Evolutionary conservation across 2,797 vertebrate genomes (phyloP), one percentile per base, ranked within the genome.

Genomic region (Labeo calbasu): DNA sequence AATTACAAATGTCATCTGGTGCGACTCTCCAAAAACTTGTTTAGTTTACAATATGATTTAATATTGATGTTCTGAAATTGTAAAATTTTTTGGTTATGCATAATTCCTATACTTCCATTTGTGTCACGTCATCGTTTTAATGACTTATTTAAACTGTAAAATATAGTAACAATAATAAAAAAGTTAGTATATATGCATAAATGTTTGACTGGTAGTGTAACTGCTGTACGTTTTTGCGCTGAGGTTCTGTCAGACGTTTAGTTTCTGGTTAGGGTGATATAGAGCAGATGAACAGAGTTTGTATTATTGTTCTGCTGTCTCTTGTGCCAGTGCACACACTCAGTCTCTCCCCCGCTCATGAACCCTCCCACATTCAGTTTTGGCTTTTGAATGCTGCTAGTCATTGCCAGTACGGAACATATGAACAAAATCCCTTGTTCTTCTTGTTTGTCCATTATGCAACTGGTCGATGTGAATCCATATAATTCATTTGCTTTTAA

Each of bases 391-490:
- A 92, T 87, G 87, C 81, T 76, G 88, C 86, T 88, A 88, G 88
- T 92, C 89, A 88, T 87, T 90, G 88, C 86, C 89, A 87, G 89
- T 87, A 81, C 90, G 86, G 87, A 91, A 91, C 90, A 91, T 85
- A 89, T 88, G 89, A 92, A 88, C 91, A 91, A 90, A 90, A 87
- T 88, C 43, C 86, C 90, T 93, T 79, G 75, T 87, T 77, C 73
- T 59, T 63, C 23, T 92, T 85, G 87, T 76, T 77, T 68, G 76
- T 91, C 48, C 92, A 92, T 92, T 87, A 90, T 55, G 68, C 82
- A 84, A 86, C 85, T 83, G 89, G 81, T 83, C 83, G 78, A 68
- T 50, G 21, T 82, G 87, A 92, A 92, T 91, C 89, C 84, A 91
- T 91, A 86, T 88, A 84, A 88, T 89, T 85, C 85, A 85, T 91